Percentiles rank a stretch among this genome's conserved stretches.
These are phyloP conservation scores for Sitodiplosis mosellana DNA, from an alignment of 1,140 invertebrate genomes.

Conservation along the genomic window DNA sequence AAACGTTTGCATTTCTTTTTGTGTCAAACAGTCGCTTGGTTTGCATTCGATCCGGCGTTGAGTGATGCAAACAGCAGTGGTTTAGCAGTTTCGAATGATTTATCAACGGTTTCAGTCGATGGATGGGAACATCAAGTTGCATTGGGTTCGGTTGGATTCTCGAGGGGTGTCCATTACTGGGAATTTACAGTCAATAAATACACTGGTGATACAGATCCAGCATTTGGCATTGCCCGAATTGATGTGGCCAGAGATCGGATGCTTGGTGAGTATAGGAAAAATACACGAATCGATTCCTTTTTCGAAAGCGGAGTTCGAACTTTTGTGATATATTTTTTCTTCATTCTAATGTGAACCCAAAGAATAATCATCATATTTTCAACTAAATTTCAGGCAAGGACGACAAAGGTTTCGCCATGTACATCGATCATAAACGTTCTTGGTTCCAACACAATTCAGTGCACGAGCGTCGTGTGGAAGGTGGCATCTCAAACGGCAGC, in stretches of 20 bases:
- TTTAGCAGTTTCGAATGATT: constrained; percentile 67
- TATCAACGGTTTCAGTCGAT: constrained; percentile 67
- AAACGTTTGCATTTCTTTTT: too few species aligned
- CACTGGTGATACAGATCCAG: constrained; percentile 89
- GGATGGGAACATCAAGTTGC: constrained; percentile 89
- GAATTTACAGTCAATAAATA: constrained; percentile 82
- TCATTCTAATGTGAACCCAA: too few species aligned
- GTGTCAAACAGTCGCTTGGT: constrained; percentile 77
- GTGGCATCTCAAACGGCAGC: constrained; percentile 69
- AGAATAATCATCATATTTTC: too few species aligned
- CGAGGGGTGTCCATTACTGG: constrained; percentile 93
- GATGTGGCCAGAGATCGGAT: constrained; percentile 84
- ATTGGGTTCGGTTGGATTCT: constrained; percentile 82
- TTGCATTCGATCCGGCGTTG: constrained; percentile 67
- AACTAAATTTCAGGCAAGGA: constrained; percentile 78
- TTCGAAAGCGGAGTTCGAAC: too few species aligned
- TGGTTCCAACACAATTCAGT: constrained; percentile 89
- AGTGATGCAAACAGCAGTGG: constrained; percentile 44
- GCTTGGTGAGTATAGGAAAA: constrained; percentile 53
- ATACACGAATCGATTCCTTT: too few species aligned
- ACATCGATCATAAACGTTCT: constrained; percentile 85
- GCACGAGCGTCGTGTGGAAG: constrained; percentile 77
- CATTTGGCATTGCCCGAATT: constrained; percentile 83
- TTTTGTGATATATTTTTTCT: too few species aligned
- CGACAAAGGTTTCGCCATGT: constrained; percentile 98